Evolutionary conservation across 2,888 invertebrate genomes (phyloP).

Genomic region (Meiosimyza platycephala): DNA sequence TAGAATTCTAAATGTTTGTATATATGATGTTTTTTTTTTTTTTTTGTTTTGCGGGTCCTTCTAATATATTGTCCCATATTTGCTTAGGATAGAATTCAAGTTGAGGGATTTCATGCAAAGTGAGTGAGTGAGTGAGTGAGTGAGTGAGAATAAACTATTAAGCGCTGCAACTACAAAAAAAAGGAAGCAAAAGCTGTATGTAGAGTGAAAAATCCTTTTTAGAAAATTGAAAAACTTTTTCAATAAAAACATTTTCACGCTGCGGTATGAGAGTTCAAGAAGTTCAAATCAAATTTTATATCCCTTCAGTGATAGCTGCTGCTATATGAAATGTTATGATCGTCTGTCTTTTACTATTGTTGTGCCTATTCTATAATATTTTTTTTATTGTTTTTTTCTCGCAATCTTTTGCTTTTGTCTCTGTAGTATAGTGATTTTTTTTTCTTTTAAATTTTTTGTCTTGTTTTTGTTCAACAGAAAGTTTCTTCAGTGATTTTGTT

Average conservation of each 20-base stretch:
- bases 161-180: constrained; percentile 1
- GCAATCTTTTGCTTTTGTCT: too few species aligned
- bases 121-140: neutral
- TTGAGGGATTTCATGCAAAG: too few species aligned
- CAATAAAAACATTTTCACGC: constrained; percentile 47
- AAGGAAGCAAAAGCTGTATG: neutral
- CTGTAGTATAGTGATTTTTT: too few species aligned
- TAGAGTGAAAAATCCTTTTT: constrained; percentile 37
- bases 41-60: constrained; percentile 10
- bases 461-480: too few species aligned
- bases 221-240: constrained; percentile 63
- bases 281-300: constrained; percentile 16
- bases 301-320: neutral
- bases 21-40: constrained; percentile 31
- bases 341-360: neutral
- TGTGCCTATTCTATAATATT: neutral
- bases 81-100: too few species aligned
- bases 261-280: neutral
- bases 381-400: constrained; percentile 1
- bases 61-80: too few species aligned
- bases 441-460: too few species aligned
- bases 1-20: constrained; percentile 34
- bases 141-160: constrained; percentile 14
- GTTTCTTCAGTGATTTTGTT: too few species aligned
- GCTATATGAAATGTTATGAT: constrained; percentile 18